These are phyloP conservation scores for Pygmarrhopalites habei DNA, from an alignment of 1,140 invertebrate species.

Conservation along the genomic window DNA sequence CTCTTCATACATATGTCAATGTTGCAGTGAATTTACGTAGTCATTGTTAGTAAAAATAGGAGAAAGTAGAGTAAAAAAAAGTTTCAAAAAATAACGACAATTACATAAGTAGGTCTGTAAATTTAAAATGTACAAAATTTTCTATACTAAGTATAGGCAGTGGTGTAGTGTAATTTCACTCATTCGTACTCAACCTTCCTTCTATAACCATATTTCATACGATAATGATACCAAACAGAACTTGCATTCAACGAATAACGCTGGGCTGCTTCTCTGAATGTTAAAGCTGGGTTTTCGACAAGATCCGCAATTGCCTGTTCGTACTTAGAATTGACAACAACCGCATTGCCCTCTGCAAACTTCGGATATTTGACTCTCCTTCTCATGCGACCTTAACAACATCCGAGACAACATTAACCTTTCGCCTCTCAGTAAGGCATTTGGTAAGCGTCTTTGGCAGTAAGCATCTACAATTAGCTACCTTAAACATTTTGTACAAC, in stretches of 20 bases:
- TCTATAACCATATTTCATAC: conserved; percentile 29
- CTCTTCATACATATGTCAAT: too few relatives aligned
- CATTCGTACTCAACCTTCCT: conserved; percentile 23
- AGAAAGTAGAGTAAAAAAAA: conserved; percentile 1
- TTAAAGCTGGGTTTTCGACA: conserved; percentile 27
- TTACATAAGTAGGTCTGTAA: too few relatives aligned
- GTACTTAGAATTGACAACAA: conserved; percentile 22
- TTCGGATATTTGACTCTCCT: conserved; percentile 29
- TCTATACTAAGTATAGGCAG: too few relatives aligned
- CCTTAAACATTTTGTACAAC: too few relatives aligned
- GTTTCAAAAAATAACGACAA: not conserved
- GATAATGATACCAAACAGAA: conserved; percentile 32
- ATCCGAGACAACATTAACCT: conserved; percentile 13
- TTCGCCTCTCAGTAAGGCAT: not conserved
- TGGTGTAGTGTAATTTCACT: not conserved
- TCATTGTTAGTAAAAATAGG: too few relatives aligned
- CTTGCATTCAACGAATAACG: conserved; percentile 19
- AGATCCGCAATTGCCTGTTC: conserved; percentile 30
- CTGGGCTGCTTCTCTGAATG: conserved; percentile 29
- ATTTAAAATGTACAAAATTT: too few relatives aligned
- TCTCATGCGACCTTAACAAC: conserved; percentile 13
- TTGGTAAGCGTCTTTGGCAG: too few relatives aligned
- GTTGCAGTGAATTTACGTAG: too few relatives aligned
- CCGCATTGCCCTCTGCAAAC: conserved; percentile 10
- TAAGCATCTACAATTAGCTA: too few relatives aligned